phyloP scores from a whole-genome alignment of 2,888 invertebrate species.

The Caenorhabditis sp. region DNA sequence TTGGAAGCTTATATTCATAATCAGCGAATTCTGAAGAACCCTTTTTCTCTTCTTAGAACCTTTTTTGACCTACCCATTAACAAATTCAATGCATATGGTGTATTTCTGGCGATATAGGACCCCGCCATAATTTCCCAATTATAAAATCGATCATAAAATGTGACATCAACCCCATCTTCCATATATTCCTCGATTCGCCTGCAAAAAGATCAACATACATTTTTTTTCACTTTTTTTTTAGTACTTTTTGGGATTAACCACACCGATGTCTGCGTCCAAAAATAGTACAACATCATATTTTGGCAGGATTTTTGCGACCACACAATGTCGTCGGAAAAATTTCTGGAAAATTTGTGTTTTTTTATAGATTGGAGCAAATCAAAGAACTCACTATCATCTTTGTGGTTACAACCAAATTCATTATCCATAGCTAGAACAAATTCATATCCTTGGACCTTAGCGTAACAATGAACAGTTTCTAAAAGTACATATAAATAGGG shows the following conservation, averaged over 20 bases:
- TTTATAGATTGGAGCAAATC: no score
- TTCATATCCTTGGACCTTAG: slow-evolving; percentile 18
- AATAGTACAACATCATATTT: slow-evolving; percentile 34
- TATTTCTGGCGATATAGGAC: slow-evolving; percentile 33
- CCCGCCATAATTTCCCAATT: slow-evolving; percentile 40
- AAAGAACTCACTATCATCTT: slow-evolving; percentile 36
- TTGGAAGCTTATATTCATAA: slow-evolving; percentile 42
- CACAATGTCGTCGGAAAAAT: slow-evolving; percentile 50
- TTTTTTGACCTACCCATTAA: no score
- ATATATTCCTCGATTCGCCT: slow-evolving; percentile 40
- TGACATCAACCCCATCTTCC: slow-evolving; percentile 20
- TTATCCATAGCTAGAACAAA: slow-evolving; percentile 5
- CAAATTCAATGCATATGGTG: slow-evolving; percentile 17
- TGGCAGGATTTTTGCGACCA: slow-evolving; percentile 22
- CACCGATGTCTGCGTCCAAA: slow-evolving; percentile 47
- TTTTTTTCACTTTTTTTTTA: no score
- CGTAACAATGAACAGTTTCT: slow-evolving; percentile 33
- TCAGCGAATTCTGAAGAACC: no score
- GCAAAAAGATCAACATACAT: no score
- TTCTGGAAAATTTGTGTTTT: slow-evolving; percentile 16
- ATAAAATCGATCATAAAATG: slow-evolving; percentile 37
- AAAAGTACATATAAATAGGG: neutral
- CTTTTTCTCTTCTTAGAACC: no score
- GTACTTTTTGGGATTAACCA: slow-evolving; percentile 42
- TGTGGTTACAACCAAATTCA: slow-evolving; percentile 29